Conservation (phyloP, 2,113 vertebrate species). For the Sturnira hondurensis region DNA sequence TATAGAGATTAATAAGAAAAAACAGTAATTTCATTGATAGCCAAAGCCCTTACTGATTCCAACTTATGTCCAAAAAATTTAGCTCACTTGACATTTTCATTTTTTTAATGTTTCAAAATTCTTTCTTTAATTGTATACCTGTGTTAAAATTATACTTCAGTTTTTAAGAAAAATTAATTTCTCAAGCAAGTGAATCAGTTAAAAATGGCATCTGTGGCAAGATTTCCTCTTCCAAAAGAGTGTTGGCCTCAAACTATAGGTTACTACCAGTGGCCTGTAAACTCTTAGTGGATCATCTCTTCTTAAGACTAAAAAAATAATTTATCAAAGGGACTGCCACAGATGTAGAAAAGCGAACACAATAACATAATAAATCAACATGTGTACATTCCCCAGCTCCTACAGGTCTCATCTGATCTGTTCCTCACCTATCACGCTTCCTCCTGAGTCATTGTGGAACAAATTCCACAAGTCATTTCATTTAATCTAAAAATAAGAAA, state of each 20-base stretch:
- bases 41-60: neutral
- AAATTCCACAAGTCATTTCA: neutral
- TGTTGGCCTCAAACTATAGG: neutral
- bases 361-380: neutral
- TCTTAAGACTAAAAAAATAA: neutral
- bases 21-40: neutral
- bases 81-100: neutral
- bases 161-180: slow-evolving; percentile 6
- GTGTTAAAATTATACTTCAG: neutral
- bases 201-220: neutral
- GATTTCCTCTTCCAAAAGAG: neutral
- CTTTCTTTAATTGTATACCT: neutral
- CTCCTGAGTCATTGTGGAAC: neutral
- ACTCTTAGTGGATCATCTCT: neutral
- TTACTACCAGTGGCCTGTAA: neutral
- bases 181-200: neutral
- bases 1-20: neutral
- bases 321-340: neutral
- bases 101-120: neutral
- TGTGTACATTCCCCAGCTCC: neutral
- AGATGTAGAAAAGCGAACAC: neutral
- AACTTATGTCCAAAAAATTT: neutral
- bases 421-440: neutral
- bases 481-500: neutral
- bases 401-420: neutral